Evolutionary conservation across 2,888 invertebrate genomes (phyloP).

Genomic region (Elaeidobius kamerunicus): DNA sequence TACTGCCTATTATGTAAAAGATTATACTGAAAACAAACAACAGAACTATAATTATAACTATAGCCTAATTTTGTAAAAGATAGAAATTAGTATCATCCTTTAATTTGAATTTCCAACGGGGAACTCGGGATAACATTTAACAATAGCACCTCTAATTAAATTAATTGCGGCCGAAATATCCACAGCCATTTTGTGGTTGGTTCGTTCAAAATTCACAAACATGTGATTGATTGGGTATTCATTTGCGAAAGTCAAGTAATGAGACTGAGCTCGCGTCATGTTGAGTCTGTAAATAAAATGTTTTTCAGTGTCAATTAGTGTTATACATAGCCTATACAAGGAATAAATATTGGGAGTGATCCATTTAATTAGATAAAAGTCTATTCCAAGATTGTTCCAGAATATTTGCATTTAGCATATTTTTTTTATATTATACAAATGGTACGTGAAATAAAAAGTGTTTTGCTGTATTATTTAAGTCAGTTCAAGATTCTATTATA

Average conservation of each 20-base stretch:
- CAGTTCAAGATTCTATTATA: too few species aligned
- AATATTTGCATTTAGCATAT: too few species aligned
- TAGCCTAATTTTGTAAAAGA: conserved; percentile 19
- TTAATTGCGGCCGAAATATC: conserved; percentile 23
- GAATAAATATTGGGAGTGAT: too few species aligned
- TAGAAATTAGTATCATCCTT: conserved; percentile 22
- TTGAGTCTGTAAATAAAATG: not conserved
- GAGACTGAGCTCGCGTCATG: conserved; percentile 2
- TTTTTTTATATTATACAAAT: too few species aligned
- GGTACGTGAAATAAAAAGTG: too few species aligned
- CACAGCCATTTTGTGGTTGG: conserved; percentile 15
- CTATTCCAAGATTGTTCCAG: too few species aligned
- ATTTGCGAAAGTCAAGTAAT: conserved; percentile 16
- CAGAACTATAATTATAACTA: conserved; percentile 18
- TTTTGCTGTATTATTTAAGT: too few species aligned
- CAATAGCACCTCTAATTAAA: conserved; percentile 26
- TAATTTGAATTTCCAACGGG: conserved; percentile 21
- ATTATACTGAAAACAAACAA: conserved; percentile 6
- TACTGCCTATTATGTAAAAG: not conserved
- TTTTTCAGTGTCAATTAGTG: conserved; percentile 4
- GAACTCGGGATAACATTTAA: conserved; percentile 19
- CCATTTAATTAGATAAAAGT: too few species aligned
- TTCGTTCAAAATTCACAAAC: conserved; percentile 23
- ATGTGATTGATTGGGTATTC: conserved; percentile 25
- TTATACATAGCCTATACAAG: too few species aligned